Base-by-base conservation (phyloP, 2,113 vertebrate genomes). In the Pachyramphus minor region DNA sequence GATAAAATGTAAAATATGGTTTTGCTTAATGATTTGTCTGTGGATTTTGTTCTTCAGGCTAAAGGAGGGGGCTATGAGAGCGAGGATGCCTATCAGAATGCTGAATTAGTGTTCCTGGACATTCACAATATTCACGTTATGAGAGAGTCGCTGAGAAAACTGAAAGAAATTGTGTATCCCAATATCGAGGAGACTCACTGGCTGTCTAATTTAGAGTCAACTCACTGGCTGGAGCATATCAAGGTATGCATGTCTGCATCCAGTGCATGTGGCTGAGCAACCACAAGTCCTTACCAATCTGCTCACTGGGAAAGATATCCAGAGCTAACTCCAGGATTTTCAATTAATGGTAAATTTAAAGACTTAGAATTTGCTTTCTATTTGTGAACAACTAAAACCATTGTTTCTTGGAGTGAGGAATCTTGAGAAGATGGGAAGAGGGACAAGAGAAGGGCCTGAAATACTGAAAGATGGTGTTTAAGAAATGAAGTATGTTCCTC, bases 101-200 rank as follows among this genome's bases (percentile, higher is more conserved):
- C 99, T 42, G 99, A 99, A 88, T 96, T 99, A 45, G 98, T 99
- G 89, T 99, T 99, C 93, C 95, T 99, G 96, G 99, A 99, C 91
- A 99, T 99, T 94, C 99, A 99, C 92, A 99, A 99, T 72, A 99
- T 99, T 94, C 99, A 99, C 2, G 99, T 99, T 49, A 99, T 99
- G 99, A 98, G 99, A 78, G 99, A 99, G 95, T 99, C 99, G 0
- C 98, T 99, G 20, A 98, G 99, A 66, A 99, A 99, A 94, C 98
- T 99, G 53, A 99, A 99, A 96, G 99, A 99, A 81, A 99, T 99
- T 62, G 98, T 99, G 11, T 99, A 99, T 92, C 99, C 99, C 64
- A 99, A 98, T 96, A 99, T 99, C 0, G 99, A 99, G 94, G 99
- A 99, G 90, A 99, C 99, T 52, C 99, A 99, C 44, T 99, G 99